Percentiles rank a stretch among this genome's conserved stretches.
Evolutionary conservation across 2,113 vertebrate genomes (phyloP).

Genomic region (Saguinus imperator): DNA sequence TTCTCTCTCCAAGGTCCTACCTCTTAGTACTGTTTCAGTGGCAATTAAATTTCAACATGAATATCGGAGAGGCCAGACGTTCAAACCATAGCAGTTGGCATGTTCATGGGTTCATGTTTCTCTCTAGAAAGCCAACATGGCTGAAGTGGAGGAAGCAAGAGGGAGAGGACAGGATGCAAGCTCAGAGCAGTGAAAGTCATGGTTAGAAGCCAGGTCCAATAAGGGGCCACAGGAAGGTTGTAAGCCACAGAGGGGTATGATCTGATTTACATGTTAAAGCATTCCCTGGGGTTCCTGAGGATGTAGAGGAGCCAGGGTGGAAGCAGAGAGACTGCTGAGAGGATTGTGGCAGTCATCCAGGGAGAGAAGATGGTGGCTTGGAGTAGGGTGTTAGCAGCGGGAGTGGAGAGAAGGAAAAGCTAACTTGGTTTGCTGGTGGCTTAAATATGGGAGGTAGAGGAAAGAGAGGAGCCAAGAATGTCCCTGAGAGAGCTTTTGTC

Average conservation of each 20-base stretch:
- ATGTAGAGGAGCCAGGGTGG: background rate
- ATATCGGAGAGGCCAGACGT: background rate
- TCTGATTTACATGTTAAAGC: background rate
- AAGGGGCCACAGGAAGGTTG: background rate
- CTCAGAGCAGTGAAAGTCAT: background rate
- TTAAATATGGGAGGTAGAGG: background rate
- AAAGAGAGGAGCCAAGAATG: background rate
- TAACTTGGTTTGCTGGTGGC: background rate
- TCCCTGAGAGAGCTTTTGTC: background rate
- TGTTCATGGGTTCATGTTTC: background rate
- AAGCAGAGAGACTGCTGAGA: background rate
- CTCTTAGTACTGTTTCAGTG: background rate
- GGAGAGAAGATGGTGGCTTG: background rate
- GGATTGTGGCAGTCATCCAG: background rate
- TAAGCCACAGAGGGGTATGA: no score
- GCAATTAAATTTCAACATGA: background rate
- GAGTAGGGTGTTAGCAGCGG: background rate
- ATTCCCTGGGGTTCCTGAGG: background rate
- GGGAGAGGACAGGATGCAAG: background rate
- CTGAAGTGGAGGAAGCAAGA: background rate
- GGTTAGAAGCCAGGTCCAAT: background rate
- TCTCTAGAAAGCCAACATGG: background rate
- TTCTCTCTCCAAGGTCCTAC: background rate
- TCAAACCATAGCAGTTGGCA: background rate
- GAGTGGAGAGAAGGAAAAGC: background rate